Conservation (phyloP, 2,113 vertebrate genomes). For the Catharus fuscescens region DNA sequence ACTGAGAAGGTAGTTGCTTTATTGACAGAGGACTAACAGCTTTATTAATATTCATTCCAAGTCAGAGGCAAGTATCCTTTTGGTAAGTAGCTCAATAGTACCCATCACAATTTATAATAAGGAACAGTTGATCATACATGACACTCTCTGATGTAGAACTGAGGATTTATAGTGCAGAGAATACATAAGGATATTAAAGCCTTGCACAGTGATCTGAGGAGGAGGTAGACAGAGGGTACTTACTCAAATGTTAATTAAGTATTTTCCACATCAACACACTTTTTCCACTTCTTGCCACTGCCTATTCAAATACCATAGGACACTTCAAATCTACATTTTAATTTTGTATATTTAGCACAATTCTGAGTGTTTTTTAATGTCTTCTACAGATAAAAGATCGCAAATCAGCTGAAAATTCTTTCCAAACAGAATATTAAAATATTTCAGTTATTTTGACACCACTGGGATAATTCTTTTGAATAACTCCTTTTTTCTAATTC, state of each 20-base stretch:
- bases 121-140: background rate
- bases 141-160: background rate
- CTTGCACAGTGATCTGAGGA: background rate
- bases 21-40: background rate
- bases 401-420: background rate
- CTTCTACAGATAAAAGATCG: background rate
- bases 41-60: constrained; percentile 15
- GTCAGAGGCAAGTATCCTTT: background rate
- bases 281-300: background rate
- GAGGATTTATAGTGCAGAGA: background rate
- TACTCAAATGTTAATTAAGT: constrained; percentile 22
- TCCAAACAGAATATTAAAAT: background rate
- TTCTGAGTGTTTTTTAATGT: background rate
- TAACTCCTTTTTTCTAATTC: background rate
- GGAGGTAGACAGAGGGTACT: background rate
- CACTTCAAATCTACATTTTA: background rate
- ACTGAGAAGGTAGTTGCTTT: background rate
- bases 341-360: background rate
- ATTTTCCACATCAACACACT: background rate
- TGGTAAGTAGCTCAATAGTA: background rate
- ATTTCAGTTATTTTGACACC: background rate
- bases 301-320: background rate
- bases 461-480: background rate
- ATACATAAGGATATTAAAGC: background rate
- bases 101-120: background rate